Base-by-base conservation (phyloP, 2,888 invertebrate genomes). In the Drosophila formosana region DNA sequence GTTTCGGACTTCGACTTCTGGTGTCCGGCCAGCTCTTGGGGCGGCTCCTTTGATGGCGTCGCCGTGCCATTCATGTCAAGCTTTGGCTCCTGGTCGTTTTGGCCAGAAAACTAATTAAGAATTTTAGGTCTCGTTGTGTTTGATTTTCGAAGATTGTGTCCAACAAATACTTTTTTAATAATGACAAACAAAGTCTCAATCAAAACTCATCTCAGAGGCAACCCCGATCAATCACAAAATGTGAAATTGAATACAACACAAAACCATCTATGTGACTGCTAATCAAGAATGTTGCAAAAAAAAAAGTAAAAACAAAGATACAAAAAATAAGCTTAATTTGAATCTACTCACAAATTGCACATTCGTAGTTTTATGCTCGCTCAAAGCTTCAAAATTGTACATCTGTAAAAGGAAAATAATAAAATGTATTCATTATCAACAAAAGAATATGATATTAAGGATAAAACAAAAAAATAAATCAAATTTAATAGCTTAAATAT, bases 41-140 rank as follows among this genome's bases (percentile, higher is more conserved):
- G 6, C 11, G 43, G 23, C 32, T 66, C 30, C 11, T 50, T 37
- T 25, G 4, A 0, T 18, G 34, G 34, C 34, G 9, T 3, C 34
- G 34, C 34, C 34, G 41, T 41, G 11, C 58, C 57, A 50, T 53
- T n/a, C 45, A 50, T 34, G 8, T 34, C 13, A 0, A 18, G 45
- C 8, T 34, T 37, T 23, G 8, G 3, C 23, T 6, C 25, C 13
- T 25, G 3, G 4, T 50, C 25, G 23, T 32, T 4, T 13, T 47
- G 37, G 62, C 62, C 68, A 56, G 28, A 50, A 61, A 51, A 34
- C 32, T 39, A 45, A 56, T 68, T 46, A 53, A 8, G 49, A 51
- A 50, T 43, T 56, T 39, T 13, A 49, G 6, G 11, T 9, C 25
- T 25, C 23, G 30, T 8, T 28, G 32, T 56, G 56, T 53, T 32